A percentile compares a stretch with the other conserved stretches of the same genome.
phyloP scores from a whole-genome alignment of 2,113 vertebrate species.

The Stigmatopora nigra region DNA sequence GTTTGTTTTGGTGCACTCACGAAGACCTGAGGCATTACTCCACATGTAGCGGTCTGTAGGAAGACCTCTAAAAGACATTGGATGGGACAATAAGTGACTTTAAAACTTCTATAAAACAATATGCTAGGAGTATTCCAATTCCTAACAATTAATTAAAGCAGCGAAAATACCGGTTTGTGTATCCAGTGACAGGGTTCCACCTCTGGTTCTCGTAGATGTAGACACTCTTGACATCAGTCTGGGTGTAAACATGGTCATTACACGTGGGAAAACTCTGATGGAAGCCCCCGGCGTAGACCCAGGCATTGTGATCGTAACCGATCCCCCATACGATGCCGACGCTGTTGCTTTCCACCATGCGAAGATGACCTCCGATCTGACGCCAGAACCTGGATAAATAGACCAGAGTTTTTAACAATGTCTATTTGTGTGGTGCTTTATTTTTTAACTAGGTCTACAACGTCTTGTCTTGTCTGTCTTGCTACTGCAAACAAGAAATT shows the following conservation, averaged over 20 bases:
- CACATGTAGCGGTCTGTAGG: slow-evolving; percentile 97
- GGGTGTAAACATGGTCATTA: slow-evolving; percentile 80
- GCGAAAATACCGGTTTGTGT: slow-evolving; percentile 78
- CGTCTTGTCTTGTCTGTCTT: no score
- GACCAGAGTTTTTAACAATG: not conserved
- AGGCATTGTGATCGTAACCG: slow-evolving; percentile 85
- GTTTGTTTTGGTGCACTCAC: slow-evolving; percentile 84
- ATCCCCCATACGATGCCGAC: slow-evolving; percentile 89
- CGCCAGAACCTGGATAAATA: slow-evolving; percentile 83
- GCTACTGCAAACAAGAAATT: no score
- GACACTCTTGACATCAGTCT: slow-evolving; percentile 85
- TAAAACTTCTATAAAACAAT: not conserved
- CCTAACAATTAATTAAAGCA: not conserved
- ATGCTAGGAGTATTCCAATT: not conserved
- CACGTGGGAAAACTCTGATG: slow-evolving; percentile 84
- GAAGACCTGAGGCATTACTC: slow-evolving; percentile 88
- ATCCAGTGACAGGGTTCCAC: slow-evolving; percentile 94
- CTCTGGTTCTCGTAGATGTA: slow-evolving; percentile 97
- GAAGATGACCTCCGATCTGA: slow-evolving; percentile 90
- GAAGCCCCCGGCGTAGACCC: slow-evolving; percentile 86
- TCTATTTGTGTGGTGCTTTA: not conserved
- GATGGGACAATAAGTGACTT: not conserved
- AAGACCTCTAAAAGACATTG: slow-evolving; percentile 75
- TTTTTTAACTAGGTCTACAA: no score
- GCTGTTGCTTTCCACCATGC: slow-evolving; percentile 79